Evolutionary conservation across 2,888 invertebrate species (phyloP), one percentile per base, ranked within the genome.

Genomic region (Chloroclystis v-ata): DNA sequence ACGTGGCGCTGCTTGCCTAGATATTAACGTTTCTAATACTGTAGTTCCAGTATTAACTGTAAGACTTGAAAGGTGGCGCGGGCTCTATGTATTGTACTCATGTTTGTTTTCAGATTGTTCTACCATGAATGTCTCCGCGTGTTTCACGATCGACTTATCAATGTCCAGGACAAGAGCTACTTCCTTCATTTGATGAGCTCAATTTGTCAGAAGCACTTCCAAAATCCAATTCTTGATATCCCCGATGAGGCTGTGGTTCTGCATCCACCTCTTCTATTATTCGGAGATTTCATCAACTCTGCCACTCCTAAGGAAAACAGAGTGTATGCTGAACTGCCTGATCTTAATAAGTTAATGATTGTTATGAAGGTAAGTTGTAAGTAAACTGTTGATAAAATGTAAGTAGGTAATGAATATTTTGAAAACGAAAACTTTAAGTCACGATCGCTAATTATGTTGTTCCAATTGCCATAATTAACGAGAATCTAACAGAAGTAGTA

Each of bases 61-160:
- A n/a, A n/a, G n/a, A n/a, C n/a, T n/a, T n/a, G n/a, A n/a, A n/a
- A n/a, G n/a, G n/a, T n/a, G n/a, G n/a, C n/a, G n/a, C n/a, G n/a
- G n/a, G n/a, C n/a, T n/a, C n/a, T n/a, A n/a, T n/a, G n/a, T n/a
- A n/a, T n/a, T n/a, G n/a, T n/a, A n/a, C n/a, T n/a, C n/a, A n/a
- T n/a, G n/a, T n/a, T n/a, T n/a, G 5, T 5, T 20, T 20, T 2
- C 65, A 94, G 96, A 58, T 81, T 98, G 6, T 97, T 97, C 85
- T 96, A 95, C 60, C 97, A 98, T 72, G 97, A 98, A 81, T 95
- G 96, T 47, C 90, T 96, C 45, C 90, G 97, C 16, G 97, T 97
- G 1, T 97, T 97, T 75, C 96, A 96, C 77, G 97, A 97, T 74
- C 93, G 97, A 1, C 83, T 98, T 13, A 93, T 94, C 46, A 95